Percentiles rank a stretch among this genome's conserved stretches.
These are phyloP conservation scores for Thaumatotibia leucotreta DNA, from an alignment of 1,140 invertebrate genomes.

Conservation along the genomic window DNA sequence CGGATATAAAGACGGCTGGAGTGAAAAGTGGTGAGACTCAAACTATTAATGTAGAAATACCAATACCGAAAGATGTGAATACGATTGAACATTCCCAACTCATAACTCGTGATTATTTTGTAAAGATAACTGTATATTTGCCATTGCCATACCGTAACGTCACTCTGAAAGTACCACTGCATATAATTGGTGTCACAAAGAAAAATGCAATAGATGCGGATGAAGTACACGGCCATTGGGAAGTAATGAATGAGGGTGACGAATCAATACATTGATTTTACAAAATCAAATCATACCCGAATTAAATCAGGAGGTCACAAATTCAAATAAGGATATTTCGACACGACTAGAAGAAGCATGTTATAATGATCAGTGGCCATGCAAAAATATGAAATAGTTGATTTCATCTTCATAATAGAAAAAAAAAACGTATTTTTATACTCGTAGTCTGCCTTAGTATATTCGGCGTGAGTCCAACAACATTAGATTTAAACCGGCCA, in stretches of 20 bases:
- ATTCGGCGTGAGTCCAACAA: too few species aligned
- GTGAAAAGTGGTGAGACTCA: neutral
- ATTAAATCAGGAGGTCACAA: too few species aligned
- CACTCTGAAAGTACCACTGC: conserved; percentile 5
- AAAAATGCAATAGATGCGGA: neutral
- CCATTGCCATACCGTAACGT: neutral
- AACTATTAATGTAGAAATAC: neutral
- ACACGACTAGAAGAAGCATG: too few species aligned
- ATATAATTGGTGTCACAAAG: neutral
- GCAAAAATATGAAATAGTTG: too few species aligned
- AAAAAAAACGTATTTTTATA: too few species aligned
- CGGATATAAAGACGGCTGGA: neutral
- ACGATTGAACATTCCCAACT: conserved; percentile 7
- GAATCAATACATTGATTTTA: too few species aligned
- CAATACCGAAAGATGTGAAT: neutral
- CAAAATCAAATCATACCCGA: neutral
- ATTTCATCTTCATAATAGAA: too few species aligned
- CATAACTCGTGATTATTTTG: conserved; percentile 5
- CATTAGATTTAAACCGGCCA: too few species aligned
- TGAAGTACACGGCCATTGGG: neutral
- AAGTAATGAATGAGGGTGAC: neutral
- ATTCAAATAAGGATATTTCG: too few species aligned
- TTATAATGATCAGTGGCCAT: too few species aligned
- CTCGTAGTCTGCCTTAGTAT: too few species aligned
- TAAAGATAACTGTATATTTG: conserved; percentile 4